Base-by-base conservation (phyloP, 2,113 vertebrate genomes). In the Cisticola juncidis region DNA sequence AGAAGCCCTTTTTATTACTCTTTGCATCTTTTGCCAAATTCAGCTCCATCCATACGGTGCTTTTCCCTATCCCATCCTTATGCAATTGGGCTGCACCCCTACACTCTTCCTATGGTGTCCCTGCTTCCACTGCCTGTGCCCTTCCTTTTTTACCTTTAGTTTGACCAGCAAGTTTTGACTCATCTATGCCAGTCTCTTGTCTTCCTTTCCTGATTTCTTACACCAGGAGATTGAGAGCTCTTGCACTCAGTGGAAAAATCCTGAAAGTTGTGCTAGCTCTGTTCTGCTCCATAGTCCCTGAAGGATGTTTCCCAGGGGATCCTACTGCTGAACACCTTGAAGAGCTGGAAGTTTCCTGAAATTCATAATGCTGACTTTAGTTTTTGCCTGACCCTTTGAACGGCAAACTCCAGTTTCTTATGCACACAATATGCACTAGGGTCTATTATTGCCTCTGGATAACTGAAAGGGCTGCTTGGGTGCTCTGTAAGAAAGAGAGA, bases 1-100 rank as follows among this genome's bases (percentile, higher is more conserved):
- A 64, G 25, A 48, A 71, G 9, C 6, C 17, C 8, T 62, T 79
- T 47, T 23, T 15, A 36, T 57, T 28, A 57, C 18, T 64, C 22
- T 44, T 36, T 51, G 3, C 23, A 51, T 65, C 15, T 28, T 8
- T 66, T 73, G 33, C 24, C 20, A 56, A 64, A 33, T 64, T 62
- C 20, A 56, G 1, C 22, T 81, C 33, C 12, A 29, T 65, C 26
- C 17, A 11, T 25, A 24, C 23, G 38, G 38, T 53, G 23, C 12
- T 12, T 38, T 45, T 53, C 54, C 24, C 16, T 12, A 36, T 40
- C n/a, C 22, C 18, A 44, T 65, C 36, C 5, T 36, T 42, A 44
- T 12, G 12, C 22, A 36, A 11, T 5, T 36, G 36, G 22, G 8
- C 42, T 50, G 22, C 0, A 0, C 6, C 25, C 12, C 31, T 50